A percentile compares a stretch with the other conserved stretches of the same genome.
phyloP scores from a whole-genome alignment of 2,888 invertebrate species.

The Nephrotoma flavescens region DNA sequence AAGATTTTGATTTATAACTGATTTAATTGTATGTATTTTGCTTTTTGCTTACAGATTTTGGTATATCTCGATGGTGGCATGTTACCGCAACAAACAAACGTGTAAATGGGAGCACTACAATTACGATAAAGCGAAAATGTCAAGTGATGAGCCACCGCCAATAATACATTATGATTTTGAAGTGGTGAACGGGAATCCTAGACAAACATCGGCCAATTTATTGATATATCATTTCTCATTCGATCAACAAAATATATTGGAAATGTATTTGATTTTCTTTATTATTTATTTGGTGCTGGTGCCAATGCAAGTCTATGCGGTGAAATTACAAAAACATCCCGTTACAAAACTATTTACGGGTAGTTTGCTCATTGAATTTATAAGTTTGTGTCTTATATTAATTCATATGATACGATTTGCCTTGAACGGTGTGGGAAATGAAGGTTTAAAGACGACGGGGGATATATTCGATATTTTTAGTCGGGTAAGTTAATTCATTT shows the following conservation, averaged over 20 bases:
- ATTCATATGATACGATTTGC: constrained; percentile 82
- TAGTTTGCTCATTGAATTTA: constrained; percentile 70
- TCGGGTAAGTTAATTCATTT: constrained; percentile 43
- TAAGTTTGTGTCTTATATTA: constrained; percentile 74
- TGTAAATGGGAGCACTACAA: constrained; percentile 76
- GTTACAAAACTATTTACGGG: constrained; percentile 82
- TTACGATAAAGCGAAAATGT: constrained; percentile 1
- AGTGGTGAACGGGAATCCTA: constrained; percentile 93
- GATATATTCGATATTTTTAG: constrained; percentile 87
- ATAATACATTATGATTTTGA: constrained; percentile 77
- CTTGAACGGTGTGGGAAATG: constrained; percentile 76
- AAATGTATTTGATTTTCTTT: constrained; percentile 79
- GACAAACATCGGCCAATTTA: constrained; percentile 70
- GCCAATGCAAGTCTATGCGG: constrained; percentile 84
- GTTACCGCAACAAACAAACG: constrained; percentile 62
- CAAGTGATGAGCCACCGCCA: constrained; percentile 9
- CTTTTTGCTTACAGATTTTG: constrained; percentile 54
- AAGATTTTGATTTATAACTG: background rate
- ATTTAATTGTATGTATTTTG: background rate
- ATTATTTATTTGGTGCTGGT: constrained; percentile 71
- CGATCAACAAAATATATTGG: constrained; percentile 84
- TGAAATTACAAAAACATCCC: constrained; percentile 74
- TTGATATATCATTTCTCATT: constrained; percentile 93
- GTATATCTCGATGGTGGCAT: constrained; percentile 91
- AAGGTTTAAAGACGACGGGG: constrained; percentile 68